A percentile compares a stretch with the other conserved stretches of the same genome.
These are phyloP conservation scores for Ophiothrix spiculata DNA, from an alignment of 35 echinoderm and acorn worm species.

Conservation along the genomic window DNA sequence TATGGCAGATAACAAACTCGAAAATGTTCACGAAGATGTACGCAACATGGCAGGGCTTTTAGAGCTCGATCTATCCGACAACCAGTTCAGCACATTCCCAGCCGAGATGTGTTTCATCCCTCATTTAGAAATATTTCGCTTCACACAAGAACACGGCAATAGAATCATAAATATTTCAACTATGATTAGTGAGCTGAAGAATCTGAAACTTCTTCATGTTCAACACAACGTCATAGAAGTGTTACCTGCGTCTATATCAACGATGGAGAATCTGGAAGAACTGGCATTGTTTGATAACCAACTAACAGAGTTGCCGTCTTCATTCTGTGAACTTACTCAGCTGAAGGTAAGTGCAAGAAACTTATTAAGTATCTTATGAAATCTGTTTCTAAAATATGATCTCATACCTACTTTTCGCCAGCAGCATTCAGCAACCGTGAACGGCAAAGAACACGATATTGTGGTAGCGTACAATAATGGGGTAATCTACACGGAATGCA, in stretches of 20 bases:
- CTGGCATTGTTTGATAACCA: conserved; percentile 56
- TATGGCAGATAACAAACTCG: conserved; percentile 58
- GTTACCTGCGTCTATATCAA: conserved; percentile 44
- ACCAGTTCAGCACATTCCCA: conserved; percentile 65
- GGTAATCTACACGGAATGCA: too few relatives aligned
- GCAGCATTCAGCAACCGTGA: too few relatives aligned
- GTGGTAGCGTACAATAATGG: too few relatives aligned
- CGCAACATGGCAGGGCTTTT: conserved; percentile 48
- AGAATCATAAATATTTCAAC: conserved; percentile 49
- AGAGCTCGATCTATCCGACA: conserved; percentile 75
- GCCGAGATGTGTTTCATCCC: conserved; percentile 56
- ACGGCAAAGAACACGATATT: too few relatives aligned
- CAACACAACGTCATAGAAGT: conserved; percentile 63
- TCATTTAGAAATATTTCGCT: conserved; percentile 42
- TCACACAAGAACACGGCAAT: conserved; percentile 51
- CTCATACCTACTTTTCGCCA: too few relatives aligned
- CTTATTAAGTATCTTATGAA: too few relatives aligned
- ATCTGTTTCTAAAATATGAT: too few relatives aligned
- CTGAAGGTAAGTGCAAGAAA: conserved; percentile 47
- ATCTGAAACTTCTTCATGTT: conserved; percentile 60
- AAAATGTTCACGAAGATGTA: conserved; percentile 58
- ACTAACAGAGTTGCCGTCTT: conserved; percentile 49
- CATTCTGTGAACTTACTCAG: conserved; percentile 54
- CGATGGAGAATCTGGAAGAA: conserved; percentile 34
- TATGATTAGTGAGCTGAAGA: conserved; percentile 43